Percentiles rank a stretch among this genome's conserved stretches.
phyloP scores from a whole-genome alignment of 2,113 vertebrate genomes.

The Emydocephalus ijimae region DNA sequence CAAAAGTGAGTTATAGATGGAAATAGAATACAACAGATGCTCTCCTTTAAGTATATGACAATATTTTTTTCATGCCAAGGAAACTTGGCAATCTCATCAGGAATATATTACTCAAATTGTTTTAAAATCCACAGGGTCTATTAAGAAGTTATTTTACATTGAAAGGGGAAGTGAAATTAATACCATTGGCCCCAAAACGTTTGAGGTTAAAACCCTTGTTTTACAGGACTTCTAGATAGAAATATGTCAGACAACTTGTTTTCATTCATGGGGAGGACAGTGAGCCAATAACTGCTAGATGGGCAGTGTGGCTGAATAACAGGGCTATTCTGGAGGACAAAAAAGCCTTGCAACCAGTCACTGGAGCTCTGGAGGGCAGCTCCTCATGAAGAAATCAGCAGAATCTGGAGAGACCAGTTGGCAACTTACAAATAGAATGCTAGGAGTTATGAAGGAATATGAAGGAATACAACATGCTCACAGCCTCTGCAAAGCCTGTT shows the following conservation, averaged over 20 bases:
- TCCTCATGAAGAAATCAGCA: background rate
- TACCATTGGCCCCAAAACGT: background rate
- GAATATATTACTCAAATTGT: background rate
- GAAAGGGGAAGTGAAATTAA: background rate
- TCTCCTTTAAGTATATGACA: background rate
- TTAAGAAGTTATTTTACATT: background rate
- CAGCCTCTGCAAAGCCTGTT: background rate
- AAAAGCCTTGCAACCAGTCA: background rate
- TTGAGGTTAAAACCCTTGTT: background rate
- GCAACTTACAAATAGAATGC: background rate
- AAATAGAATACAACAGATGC: background rate
- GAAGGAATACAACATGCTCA: background rate
- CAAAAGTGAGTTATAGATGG: background rate
- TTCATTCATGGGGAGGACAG: background rate
- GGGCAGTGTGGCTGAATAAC: background rate
- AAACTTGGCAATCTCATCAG: background rate
- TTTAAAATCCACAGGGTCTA: background rate
- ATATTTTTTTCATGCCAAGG: background rate
- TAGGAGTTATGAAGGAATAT: background rate
- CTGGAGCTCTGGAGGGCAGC: background rate
- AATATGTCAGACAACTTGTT: background rate
- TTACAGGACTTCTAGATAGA: background rate
- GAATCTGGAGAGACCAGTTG: background rate
- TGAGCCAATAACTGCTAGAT: background rate
- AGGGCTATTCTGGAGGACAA: background rate